Base-by-base conservation (phyloP, 2,888 invertebrate species). In the Serrognathus titanus region DNA sequence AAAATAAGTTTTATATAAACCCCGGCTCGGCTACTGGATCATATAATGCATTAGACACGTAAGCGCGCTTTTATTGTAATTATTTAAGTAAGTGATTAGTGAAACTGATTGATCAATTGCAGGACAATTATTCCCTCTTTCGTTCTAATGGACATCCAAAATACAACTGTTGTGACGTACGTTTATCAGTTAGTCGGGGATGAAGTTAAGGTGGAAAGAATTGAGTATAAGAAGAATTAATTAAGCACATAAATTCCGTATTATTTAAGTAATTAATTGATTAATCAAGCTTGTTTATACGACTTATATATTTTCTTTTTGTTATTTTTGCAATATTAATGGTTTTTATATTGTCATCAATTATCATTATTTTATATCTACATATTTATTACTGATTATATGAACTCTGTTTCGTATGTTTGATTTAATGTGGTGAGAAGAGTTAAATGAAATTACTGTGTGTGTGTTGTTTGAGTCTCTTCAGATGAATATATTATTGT, bases 21-120 rank as follows among this genome's bases (percentile, higher is more conserved):
- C 99, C 99, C 3, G 99, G 99, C 7, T 97, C 97, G 3, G 98
- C 97, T 2, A 99, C 99, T 24, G 99, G 99, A 9, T 97, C 99
- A 4, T 99, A 95, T 71, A 94, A 91, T 80, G 91, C 97, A 35
- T 78, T 97, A 61, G 94, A 93, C 72, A 89, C 89, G 90, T 96
- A 83, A 82, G 83, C 74, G 83, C 74, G 53, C 50, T 48, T 45
- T 51, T 48, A 36, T 3, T 31, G 11, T 45, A 5, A 16, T 37
- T 13, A 46, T 12, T 16, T 16, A 46, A 46, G 6, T n/a, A n/a
- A n/a, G n/a, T n/a, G n/a, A n/a, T n/a, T n/a, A 12, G 39, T 7
- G 24, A 46, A 46, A n/a, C 3, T 9, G 24, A n/a, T 5, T 8
- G 31, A 48, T 24, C 36, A 9, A 46, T 38, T 56, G 62, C 79